Evolutionary conservation across 2,888 invertebrate species (phyloP).

Genomic region (Scaptomyza reducta): DNA sequence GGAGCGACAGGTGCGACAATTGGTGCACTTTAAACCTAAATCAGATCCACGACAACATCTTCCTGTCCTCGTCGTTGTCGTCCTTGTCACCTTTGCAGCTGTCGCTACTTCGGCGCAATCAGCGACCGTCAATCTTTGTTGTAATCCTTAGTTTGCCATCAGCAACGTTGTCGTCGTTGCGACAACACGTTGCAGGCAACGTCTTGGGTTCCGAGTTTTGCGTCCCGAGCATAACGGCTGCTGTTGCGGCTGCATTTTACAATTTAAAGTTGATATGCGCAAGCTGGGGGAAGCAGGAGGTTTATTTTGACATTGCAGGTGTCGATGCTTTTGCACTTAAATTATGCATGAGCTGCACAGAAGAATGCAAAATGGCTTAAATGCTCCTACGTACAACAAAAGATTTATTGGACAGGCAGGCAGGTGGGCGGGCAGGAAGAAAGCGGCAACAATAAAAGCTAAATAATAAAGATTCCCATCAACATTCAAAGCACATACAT

Average conservation of each 20-base stretch:
- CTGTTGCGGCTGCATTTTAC: conserved; percentile 47
- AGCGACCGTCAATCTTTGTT: conserved; percentile 74
- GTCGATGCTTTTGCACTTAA: conserved; percentile 40
- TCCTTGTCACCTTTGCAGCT: conserved; percentile 39
- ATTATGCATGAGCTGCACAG: conserved; percentile 58
- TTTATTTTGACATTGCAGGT: conserved; percentile 19
- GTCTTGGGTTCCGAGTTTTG: conserved; percentile 33
- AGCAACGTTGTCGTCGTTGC: conserved; percentile 43
- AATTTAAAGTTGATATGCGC: conserved; percentile 37
- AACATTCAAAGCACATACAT: background rate
- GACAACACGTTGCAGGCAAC: conserved; percentile 7
- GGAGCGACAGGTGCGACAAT: conserved; percentile 3
- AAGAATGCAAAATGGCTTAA: conserved; percentile 62
- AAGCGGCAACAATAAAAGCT: conserved; percentile 1
- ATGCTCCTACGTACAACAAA: conserved; percentile 38
- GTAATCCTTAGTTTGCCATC: conserved; percentile 71
- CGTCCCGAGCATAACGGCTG: conserved; percentile 17
- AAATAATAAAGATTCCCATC: conserved; percentile 5
- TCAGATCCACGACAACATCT: conserved; percentile 46
- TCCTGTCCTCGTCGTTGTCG: conserved; percentile 37
- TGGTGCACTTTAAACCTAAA: conserved; percentile 38
- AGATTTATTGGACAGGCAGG: conserved; percentile 39
- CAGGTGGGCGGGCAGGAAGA: conserved; percentile 11
- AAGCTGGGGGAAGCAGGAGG: conserved; percentile 1
- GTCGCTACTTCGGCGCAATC: conserved; percentile 61